phyloP scores from a whole-genome alignment of 2,888 invertebrate genomes.

The Gymnosoma rotundatum region DNA sequence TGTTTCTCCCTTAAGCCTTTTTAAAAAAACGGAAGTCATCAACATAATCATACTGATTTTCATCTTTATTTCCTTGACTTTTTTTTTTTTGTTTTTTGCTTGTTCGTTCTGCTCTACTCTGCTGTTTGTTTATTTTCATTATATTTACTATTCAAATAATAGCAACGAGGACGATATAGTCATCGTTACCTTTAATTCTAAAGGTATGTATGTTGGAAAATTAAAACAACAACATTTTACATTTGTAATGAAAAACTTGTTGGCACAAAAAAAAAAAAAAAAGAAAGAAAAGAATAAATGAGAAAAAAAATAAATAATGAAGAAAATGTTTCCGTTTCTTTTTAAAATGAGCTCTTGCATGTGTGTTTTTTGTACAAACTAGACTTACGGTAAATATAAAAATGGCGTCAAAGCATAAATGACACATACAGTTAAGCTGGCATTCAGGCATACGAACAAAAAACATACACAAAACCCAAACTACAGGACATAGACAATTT shows the following conservation, averaged over 20 bases:
- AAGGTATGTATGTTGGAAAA: constrained; percentile 44
- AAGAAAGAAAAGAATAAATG: neutral
- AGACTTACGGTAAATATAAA: constrained; percentile 75
- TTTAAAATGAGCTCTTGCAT: constrained; percentile 20
- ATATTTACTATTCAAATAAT: constrained; percentile 47
- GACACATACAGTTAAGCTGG: constrained; percentile 73
- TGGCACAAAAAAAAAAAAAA: constrained; percentile 1
- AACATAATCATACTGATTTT: constrained; percentile 69
- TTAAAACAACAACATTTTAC: constrained; percentile 46
- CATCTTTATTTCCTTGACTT: constrained; percentile 32
- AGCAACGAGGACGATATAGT: constrained; percentile 13
- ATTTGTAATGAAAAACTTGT: constrained; percentile 62
- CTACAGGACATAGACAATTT: constrained; percentile 38
- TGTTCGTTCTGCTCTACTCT: constrained; percentile 23
- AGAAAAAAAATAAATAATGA: constrained; percentile 6
- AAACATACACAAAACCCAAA: neutral
- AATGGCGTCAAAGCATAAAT: constrained; percentile 79
- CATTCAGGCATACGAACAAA: constrained; percentile 47
- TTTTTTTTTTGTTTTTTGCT: neutral
- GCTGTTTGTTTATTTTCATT: constrained; percentile 52
- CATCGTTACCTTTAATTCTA: constrained; percentile 35
- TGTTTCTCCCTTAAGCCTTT: constrained; percentile 48
- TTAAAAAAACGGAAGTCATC: constrained; percentile 65
- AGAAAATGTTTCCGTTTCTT: constrained; percentile 55
- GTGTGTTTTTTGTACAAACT: constrained; percentile 56